Percentiles rank a stretch among this genome's conserved stretches.
These are phyloP conservation scores for Lepus oiostolus DNA, from an alignment of 2,797 vertebrate species.

Conservation along the genomic window DNA sequence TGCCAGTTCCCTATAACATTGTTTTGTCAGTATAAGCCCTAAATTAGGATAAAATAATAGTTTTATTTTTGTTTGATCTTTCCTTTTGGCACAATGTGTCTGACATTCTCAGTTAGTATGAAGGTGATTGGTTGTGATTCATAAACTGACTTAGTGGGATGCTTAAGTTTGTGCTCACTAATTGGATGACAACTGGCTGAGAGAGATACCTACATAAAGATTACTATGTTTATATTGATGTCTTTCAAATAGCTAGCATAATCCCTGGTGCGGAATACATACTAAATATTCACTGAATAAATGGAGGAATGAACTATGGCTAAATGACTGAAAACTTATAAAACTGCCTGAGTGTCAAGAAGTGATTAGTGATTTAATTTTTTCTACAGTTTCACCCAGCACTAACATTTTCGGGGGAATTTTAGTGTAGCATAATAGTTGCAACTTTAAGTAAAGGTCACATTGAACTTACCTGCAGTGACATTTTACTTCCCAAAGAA, in stretches of 20 bases:
- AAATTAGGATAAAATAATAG: neutral
- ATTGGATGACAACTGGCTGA: neutral
- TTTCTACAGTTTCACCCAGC: neutral
- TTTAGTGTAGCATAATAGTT: neutral
- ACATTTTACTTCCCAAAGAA: conserved; percentile 83
- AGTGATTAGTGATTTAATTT: neutral
- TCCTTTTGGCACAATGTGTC: neutral
- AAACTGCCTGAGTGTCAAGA: neutral
- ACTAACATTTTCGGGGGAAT: neutral
- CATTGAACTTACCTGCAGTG: conserved; percentile 79
- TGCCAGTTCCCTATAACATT: neutral
- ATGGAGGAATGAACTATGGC: neutral
- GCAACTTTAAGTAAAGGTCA: conserved; percentile 73
- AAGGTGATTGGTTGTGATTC: neutral
- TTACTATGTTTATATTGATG: neutral
- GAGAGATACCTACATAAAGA: neutral
- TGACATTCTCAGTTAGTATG: neutral
- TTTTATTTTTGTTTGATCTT: neutral
- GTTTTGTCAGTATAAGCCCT: neutral
- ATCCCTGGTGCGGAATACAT: neutral
- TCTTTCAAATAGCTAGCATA: neutral
- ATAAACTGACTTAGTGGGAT: neutral
- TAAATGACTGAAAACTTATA: neutral
- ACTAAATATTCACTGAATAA: neutral
- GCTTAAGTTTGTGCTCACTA: neutral